Percentiles rank a stretch among this genome's conserved stretches.
Evolutionary conservation across 2,113 vertebrate genomes (phyloP).

Genomic region (Polypterus senegalus): DNA sequence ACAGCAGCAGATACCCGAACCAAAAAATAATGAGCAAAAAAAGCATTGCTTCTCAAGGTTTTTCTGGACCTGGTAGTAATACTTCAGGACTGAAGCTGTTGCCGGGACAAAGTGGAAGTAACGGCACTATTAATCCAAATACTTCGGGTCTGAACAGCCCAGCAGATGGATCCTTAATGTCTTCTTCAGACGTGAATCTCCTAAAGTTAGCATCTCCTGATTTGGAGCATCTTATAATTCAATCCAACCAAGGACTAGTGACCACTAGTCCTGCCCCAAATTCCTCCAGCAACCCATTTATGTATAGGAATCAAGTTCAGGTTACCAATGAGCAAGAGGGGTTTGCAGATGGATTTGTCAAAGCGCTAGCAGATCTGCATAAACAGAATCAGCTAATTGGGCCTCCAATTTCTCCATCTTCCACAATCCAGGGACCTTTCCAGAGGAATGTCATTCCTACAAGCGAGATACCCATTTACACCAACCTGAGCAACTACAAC

Average conservation of each 20-base stretch:
- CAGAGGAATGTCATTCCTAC: slow-evolving; percentile 28
- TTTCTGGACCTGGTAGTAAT: slow-evolving; percentile 6
- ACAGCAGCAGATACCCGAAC: slow-evolving; percentile 37
- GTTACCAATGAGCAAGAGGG: slow-evolving; percentile 55
- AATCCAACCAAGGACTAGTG: slow-evolving; percentile 34
- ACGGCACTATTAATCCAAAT: slow-evolving; percentile 21
- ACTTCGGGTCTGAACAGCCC: slow-evolving; percentile 24
- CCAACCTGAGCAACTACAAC: slow-evolving; percentile 44
- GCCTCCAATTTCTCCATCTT: slow-evolving; percentile 33
- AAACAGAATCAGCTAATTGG: slow-evolving; percentile 57
- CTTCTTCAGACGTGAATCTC: slow-evolving; percentile 28
- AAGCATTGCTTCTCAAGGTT: slow-evolving; percentile 34
- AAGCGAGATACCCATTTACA: slow-evolving; percentile 45
- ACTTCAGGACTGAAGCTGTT: slow-evolving; percentile 23
- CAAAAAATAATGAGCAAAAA: slow-evolving; percentile 54
- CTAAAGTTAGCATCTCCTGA: slow-evolving; percentile 32
- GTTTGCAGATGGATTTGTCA: slow-evolving; percentile 53
- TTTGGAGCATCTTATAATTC: slow-evolving; percentile 35
- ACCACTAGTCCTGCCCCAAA: slow-evolving; percentile 28
- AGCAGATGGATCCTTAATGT: slow-evolving; percentile 23
- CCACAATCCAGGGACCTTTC: slow-evolving; percentile 29
- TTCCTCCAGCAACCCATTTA: slow-evolving; percentile 29
- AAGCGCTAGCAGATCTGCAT: slow-evolving; percentile 54
- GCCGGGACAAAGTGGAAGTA: slow-evolving; percentile 19
- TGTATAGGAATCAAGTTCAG: slow-evolving; percentile 36